Evolutionary conservation across 2,888 invertebrate genomes (phyloP).

Genomic region (Eupelmus urozonus): DNA sequence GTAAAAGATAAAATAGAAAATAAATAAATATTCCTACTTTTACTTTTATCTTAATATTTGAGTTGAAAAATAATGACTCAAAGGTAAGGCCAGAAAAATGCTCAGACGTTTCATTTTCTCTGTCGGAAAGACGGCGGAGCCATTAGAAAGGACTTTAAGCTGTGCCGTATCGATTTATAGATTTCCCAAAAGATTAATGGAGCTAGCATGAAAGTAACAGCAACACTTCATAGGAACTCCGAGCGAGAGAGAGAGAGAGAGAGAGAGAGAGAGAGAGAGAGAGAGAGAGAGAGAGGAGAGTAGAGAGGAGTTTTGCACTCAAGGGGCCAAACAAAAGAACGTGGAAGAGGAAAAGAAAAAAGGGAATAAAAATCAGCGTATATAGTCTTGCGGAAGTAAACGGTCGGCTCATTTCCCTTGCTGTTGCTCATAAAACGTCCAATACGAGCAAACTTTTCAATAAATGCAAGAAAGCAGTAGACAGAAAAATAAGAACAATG

Average conservation of each 20-base stretch:
- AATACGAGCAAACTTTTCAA: constrained; percentile 66
- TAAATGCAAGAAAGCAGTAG: constrained; percentile 53
- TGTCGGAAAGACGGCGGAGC: background rate
- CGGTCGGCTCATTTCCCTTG: constrained; percentile 59
- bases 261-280: background rate
- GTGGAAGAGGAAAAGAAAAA: constrained; percentile 28
- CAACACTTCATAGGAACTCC: constrained; percentile 41
- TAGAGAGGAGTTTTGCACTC: background rate
- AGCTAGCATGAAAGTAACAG: constrained; percentile 39
- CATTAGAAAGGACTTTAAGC: constrained; percentile 47
- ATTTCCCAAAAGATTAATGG: constrained; percentile 56
- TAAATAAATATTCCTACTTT: too few relatives aligned
- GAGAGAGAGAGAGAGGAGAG: background rate
- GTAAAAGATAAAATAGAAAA: too few relatives aligned
- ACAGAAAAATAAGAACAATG: background rate
- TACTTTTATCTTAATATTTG: background rate
- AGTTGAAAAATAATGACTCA: constrained; percentile 36
- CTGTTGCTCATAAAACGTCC: constrained; percentile 61
- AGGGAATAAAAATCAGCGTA: constrained; percentile 50
- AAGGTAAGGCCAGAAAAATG: constrained; percentile 16
- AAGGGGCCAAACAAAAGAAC: constrained; percentile 45
- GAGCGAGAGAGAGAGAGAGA: background rate
- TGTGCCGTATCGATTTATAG: constrained; percentile 55
- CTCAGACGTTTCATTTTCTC: constrained; percentile 28
- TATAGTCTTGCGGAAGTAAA: constrained; percentile 44